phyloP scores from a whole-genome alignment of 2,888 invertebrate species.

The Tortrix viridana region DNA sequence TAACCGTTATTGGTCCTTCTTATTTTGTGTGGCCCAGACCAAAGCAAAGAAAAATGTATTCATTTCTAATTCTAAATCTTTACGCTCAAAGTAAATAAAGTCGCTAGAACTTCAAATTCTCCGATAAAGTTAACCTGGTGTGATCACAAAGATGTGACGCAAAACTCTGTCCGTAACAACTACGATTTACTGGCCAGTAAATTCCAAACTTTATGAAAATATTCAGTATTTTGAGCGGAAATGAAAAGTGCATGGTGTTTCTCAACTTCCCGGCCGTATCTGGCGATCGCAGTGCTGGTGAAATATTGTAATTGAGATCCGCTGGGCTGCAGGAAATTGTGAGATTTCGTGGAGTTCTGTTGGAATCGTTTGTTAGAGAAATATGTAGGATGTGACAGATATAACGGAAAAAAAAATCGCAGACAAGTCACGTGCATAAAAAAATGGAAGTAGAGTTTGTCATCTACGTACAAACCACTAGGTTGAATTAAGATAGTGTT shows the following conservation, averaged over 20 bases:
- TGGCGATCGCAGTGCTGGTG: slow-evolving; percentile 12
- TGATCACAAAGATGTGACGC: neutral
- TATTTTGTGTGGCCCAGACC: no score
- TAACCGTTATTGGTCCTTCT: no score
- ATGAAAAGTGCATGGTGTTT: slow-evolving; percentile 14
- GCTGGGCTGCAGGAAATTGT: slow-evolving; percentile 1
- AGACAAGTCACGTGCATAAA: no score
- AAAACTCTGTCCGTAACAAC: neutral
- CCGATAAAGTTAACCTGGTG: neutral
- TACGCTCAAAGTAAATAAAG: neutral
- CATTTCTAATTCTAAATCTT: neutral
- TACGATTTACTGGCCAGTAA: slow-evolving; percentile 1
- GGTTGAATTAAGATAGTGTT: no score
- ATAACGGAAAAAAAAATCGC: no score
- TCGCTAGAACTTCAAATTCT: neutral
- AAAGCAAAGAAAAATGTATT: no score
- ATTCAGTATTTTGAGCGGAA: slow-evolving; percentile 16
- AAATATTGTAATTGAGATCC: slow-evolving; percentile 23
- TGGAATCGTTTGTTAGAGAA: neutral
- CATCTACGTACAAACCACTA: no score
- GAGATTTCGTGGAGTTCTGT: neutral
- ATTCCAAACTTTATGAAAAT: slow-evolving; percentile 2
- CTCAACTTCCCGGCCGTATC: slow-evolving; percentile 12
- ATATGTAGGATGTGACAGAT: no score
- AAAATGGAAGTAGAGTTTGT: no score